Percentiles rank a stretch among this genome's conserved stretches.
Conservation (phyloP, 2,113 vertebrate genomes). For the Sminthopsis crassicaudata region DNA sequence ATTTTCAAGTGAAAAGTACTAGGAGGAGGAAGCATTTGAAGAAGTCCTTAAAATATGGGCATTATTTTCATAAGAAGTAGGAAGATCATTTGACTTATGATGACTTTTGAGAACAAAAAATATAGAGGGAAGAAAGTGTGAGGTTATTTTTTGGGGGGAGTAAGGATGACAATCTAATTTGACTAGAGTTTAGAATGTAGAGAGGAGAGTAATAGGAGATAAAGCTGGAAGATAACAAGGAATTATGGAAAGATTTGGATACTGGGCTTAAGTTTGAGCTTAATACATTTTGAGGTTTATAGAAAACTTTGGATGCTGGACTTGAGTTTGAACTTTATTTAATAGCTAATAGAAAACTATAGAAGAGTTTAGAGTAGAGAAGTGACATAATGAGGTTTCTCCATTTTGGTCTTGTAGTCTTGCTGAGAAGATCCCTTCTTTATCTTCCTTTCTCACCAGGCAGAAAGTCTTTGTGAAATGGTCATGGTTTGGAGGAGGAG, state of each 20-base stretch:
- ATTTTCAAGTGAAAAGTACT: background rate
- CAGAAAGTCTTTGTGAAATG: background rate
- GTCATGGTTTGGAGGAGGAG: background rate
- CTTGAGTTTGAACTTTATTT: background rate
- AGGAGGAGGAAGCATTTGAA: background rate
- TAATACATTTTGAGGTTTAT: background rate
- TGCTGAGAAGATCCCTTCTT: slow-evolving; percentile 40
- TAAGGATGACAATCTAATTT: background rate
- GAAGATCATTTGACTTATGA: background rate
- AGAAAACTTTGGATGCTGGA: background rate
- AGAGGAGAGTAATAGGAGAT: background rate
- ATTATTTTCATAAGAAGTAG: background rate
- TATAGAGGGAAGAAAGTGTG: background rate
- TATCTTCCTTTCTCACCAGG: background rate
- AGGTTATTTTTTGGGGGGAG: background rate
- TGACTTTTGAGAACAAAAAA: background rate
- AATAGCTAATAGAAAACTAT: background rate
- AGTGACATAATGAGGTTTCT: background rate
- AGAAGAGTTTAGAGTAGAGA: background rate
- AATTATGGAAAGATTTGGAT: background rate
- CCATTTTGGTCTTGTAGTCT: background rate
- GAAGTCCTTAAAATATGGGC: background rate
- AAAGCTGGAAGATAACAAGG: background rate
- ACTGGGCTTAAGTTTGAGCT: background rate
- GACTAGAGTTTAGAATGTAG: background rate